phyloP scores from a whole-genome alignment of 1,140 invertebrate species.

The Drosophila elegans region DNA sequence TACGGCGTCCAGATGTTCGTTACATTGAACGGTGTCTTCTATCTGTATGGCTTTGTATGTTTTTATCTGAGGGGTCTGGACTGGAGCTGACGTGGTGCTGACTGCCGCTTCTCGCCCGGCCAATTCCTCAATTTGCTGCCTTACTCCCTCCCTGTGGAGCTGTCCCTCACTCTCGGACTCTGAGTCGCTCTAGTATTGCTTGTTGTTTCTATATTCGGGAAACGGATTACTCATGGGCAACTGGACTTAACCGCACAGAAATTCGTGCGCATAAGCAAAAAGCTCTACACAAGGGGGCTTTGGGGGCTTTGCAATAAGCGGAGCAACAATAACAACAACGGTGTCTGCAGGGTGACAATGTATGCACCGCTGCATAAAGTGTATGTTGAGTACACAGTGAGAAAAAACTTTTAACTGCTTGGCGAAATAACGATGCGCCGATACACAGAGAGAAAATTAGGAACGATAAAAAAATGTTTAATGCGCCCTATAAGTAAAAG shows the following conservation, averaged over 20 bases:
- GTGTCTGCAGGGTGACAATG: neutral
- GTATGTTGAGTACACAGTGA: neutral
- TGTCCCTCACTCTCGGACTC: neutral
- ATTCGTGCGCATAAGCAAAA: too few relatives aligned
- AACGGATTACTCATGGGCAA: too few relatives aligned
- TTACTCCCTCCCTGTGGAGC: too few relatives aligned
- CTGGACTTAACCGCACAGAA: too few relatives aligned
- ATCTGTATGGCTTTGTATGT: too few relatives aligned
- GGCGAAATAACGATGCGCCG: neutral
- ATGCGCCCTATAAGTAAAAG: too few relatives aligned
- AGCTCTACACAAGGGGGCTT: neutral
- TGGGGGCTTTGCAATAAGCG: too few relatives aligned
- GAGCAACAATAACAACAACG: too few relatives aligned
- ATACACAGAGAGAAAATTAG: neutral
- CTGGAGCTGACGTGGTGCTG: neutral
- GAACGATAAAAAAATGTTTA: too few relatives aligned
- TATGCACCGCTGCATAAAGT: neutral
- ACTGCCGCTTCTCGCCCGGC: neutral
- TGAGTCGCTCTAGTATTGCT: neutral
- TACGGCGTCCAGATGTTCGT: too few relatives aligned
- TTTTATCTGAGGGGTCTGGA: neutral
- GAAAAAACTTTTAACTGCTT: neutral
- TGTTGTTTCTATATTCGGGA: neutral
- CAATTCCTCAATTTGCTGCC: neutral
- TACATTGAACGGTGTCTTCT: too few relatives aligned